Conservation (phyloP, 1,140 invertebrate genomes). For the Acromyrmex heyeri region DNA sequence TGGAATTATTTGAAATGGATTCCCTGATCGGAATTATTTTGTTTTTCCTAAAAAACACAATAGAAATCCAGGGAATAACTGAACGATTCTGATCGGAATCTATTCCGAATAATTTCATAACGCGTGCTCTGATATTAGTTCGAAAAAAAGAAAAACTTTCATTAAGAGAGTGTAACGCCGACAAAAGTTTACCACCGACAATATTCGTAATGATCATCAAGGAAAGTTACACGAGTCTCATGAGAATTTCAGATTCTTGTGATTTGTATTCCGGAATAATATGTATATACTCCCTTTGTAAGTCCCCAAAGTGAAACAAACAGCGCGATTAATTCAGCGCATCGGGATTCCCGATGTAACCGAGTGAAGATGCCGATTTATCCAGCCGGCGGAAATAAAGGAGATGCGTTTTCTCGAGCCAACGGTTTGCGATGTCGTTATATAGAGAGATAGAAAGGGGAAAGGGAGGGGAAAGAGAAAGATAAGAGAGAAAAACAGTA, state of each 20-base stretch:
- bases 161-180: background rate
- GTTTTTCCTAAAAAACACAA: too few species aligned
- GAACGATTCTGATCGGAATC: too few species aligned
- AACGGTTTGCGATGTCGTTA: conserved; percentile 50
- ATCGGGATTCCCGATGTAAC: conserved; percentile 51
- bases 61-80: too few species aligned
- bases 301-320: conserved; percentile 60
- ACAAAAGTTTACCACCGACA: background rate
- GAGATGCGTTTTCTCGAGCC: conserved; percentile 59
- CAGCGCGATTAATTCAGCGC: conserved; percentile 57
- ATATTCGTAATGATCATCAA: conserved; percentile 42
- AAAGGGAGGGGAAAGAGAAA: background rate
- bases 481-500: conserved; percentile 28
- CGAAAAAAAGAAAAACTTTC: background rate
- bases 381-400: conserved; percentile 45
- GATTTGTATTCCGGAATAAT: conserved; percentile 45
- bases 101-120: too few species aligned
- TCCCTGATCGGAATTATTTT: too few species aligned
- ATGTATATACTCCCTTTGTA: background rate
- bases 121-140: background rate
- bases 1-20: too few species aligned
- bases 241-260: conserved; percentile 46
- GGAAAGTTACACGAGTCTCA: conserved; percentile 37
- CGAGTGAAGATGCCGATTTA: conserved; percentile 59
- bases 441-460: background rate